phyloP scores from a whole-genome alignment of 2,113 vertebrate genomes.

The Pseudopodoces humilis region DNA sequence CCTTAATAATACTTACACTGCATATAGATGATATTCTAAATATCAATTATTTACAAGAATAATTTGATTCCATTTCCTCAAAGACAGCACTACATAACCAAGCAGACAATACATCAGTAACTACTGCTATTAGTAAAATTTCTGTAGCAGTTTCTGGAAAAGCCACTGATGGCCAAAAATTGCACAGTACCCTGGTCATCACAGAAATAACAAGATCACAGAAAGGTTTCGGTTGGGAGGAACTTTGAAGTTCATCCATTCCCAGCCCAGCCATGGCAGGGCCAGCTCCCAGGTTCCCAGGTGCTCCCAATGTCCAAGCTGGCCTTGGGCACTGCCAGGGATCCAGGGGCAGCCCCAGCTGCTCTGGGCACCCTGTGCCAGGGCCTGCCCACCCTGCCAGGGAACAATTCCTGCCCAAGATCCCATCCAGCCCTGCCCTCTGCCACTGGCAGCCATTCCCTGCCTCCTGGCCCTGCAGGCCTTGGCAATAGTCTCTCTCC shows the following conservation, averaged over 20 bases:
- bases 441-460: too few species aligned
- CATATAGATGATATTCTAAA: neutral
- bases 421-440: too few species aligned
- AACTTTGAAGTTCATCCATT: accelerated
- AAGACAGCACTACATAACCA: neutral
- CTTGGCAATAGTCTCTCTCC: too few species aligned
- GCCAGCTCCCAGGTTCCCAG: neutral
- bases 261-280: neutral
- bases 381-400: neutral
- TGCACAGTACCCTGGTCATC: neutral
- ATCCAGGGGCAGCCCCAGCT: neutral
- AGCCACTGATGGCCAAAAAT: neutral
- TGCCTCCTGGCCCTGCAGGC: too few species aligned
- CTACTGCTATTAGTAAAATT: neutral
- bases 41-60: neutral
- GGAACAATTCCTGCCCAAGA: too few species aligned
- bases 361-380: neutral
- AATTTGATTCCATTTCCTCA: neutral
- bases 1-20: neutral
- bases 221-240: too few species aligned
- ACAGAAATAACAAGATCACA: neutral
- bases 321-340: neutral
- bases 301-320: neutral
- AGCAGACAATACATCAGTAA: neutral
- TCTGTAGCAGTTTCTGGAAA: neutral